Conservation (phyloP, 2,888 invertebrate genomes). For the Caenorhabditis becei region DNA sequence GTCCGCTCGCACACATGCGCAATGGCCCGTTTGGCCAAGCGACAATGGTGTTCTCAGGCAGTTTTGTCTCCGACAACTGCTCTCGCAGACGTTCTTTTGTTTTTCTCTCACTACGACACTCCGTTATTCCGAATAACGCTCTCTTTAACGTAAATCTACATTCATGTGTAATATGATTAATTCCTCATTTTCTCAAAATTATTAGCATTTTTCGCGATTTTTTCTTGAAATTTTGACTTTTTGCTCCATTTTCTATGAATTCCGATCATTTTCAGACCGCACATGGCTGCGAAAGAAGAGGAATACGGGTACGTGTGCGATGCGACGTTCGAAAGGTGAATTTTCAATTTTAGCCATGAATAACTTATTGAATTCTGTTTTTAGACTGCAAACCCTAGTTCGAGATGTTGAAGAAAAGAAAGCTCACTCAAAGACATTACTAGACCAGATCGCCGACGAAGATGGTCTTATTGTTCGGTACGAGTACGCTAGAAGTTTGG, state of each 20-base stretch:
- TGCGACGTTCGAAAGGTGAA: conserved; percentile 29
- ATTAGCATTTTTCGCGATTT: background rate
- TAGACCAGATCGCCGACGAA: conserved; percentile 32
- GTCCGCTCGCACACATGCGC: background rate
- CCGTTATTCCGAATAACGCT: conserved; percentile 23
- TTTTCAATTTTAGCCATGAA: background rate
- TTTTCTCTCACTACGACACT: conserved; percentile 19
- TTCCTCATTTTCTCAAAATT: background rate
- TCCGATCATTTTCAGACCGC: background rate
- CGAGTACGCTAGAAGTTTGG: conserved; percentile 23
- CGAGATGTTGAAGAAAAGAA: conserved; percentile 22
- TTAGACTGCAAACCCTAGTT: conserved; percentile 23
- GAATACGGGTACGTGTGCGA: background rate
- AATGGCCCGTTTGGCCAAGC: conserved; percentile 8
- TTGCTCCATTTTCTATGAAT: background rate
- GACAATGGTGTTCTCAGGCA: background rate
- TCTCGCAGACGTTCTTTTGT: conserved; percentile 2
- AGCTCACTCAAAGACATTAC: conserved; percentile 44
- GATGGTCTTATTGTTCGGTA: conserved; percentile 40
- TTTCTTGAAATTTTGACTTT: background rate
- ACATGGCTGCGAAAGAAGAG: background rate
- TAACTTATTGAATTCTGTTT: background rate
- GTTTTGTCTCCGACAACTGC: too few relatives aligned
- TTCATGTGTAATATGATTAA: background rate
- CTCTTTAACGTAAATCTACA: conserved; percentile 33